Percentiles rank a stretch among this genome's conserved stretches.
These are phyloP conservation scores for Lacanobia wlatinum DNA, from an alignment of 2,888 invertebrate genomes.

Conservation along the genomic window DNA sequence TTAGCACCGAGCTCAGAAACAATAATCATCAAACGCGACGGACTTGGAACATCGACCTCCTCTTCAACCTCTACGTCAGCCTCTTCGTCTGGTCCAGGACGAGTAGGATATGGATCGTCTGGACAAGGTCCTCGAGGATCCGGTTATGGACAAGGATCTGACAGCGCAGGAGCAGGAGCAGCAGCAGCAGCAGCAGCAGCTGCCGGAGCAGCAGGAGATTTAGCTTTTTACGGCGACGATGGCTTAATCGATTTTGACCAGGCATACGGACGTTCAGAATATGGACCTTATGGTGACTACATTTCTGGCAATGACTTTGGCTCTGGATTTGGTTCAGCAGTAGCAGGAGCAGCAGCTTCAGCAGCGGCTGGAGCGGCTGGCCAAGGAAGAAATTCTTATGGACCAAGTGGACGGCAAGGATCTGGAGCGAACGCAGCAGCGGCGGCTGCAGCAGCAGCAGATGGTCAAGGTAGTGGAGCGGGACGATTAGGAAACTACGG, in stretches of 20 bases:
- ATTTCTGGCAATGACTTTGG: not conserved
- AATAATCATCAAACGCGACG: not conserved
- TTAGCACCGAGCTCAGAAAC: not conserved
- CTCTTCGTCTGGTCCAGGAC: too few species aligned
- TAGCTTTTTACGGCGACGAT: not conserved
- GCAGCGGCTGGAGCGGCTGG: not conserved
- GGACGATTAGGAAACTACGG: not conserved
- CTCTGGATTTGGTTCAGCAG: constrained; percentile 8
- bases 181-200: constrained; percentile 3
- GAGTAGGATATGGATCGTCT: not conserved
- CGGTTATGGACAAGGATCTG: not conserved
- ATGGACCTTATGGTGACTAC: not conserved
- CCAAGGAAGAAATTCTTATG: not conserved
- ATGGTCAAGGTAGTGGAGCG: too few species aligned
- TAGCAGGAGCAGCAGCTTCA: not conserved
- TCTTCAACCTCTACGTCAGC: not conserved
- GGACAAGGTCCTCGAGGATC: not conserved
- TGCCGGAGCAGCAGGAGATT: not conserved
- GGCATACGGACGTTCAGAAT: not conserved
- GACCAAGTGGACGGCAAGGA: too few species aligned
- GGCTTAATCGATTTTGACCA: not conserved
- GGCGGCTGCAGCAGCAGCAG: too few species aligned
- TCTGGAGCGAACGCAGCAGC: too few species aligned
- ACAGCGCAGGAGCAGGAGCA: not conserved
- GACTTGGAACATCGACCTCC: not conserved